Conservation (phyloP, 2,797 vertebrate genomes). For the Gobio occitaniae region DNA sequence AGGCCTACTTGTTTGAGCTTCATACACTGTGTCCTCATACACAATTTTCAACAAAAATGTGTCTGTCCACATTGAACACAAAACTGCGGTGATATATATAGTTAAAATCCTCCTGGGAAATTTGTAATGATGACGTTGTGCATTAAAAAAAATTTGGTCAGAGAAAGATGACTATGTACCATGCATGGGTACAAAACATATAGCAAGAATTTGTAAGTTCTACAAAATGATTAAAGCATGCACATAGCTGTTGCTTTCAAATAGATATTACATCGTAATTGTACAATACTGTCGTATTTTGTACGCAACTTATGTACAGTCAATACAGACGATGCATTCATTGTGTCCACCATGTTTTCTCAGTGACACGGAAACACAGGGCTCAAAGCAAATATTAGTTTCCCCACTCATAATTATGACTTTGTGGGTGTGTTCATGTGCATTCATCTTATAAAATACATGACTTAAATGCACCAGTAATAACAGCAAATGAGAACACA, state of each 20-base stretch:
- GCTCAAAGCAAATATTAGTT: background rate
- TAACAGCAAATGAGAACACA: background rate
- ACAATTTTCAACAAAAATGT: background rate
- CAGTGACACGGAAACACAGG: background rate
- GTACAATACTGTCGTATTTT: background rate
- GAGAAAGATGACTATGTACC: background rate
- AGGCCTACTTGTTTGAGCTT: background rate
- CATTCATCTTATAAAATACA: background rate
- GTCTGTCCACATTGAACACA: background rate
- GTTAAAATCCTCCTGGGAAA: background rate
- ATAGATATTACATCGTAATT: background rate
- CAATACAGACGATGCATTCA: background rate
- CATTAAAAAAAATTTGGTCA: background rate
- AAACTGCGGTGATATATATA: background rate
- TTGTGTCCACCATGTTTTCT: background rate
- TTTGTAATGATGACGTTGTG: background rate
- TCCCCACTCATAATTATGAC: background rate
- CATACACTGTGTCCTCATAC: background rate
- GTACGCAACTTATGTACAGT: background rate
- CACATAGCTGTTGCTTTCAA: background rate
- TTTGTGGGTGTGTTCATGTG: background rate
- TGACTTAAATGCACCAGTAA: background rate
- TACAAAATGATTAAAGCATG: background rate
- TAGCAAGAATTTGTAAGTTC: background rate
- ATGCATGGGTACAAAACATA: background rate